phyloP scores from a whole-genome alignment of 2,113 vertebrate genomes.

The Mugil cephalus region DNA sequence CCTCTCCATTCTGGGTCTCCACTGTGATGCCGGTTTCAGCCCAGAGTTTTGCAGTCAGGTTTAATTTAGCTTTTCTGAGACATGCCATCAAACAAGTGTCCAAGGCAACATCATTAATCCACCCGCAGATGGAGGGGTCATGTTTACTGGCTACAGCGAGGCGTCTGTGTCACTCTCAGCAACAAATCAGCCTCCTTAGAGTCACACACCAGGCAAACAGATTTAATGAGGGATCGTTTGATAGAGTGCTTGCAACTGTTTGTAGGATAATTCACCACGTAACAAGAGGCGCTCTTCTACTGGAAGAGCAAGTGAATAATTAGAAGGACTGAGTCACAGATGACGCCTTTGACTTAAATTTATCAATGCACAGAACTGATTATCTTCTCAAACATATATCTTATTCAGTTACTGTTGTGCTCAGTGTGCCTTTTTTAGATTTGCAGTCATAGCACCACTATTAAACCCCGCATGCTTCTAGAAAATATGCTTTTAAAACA shows the following conservation, averaged over 20 bases:
- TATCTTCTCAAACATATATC: not conserved
- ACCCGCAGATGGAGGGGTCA: constrained; percentile 46
- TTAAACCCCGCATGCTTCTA: not conserved
- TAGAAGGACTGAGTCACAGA: constrained; percentile 25
- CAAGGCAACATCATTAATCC: constrained; percentile 44
- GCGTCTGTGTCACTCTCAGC: constrained; percentile 18
- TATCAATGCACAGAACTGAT: not conserved
- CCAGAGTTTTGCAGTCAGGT: constrained; percentile 5
- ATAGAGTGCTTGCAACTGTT: not conserved
- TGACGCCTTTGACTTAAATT: constrained; percentile 20
- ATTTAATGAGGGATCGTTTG: constrained; percentile 41
- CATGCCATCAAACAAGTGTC: constrained; percentile 3
- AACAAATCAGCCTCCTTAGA: constrained; percentile 15
- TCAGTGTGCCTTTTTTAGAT: not conserved
- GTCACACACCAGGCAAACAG: constrained; percentile 19
- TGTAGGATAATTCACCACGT: not conserved
- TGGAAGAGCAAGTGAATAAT: constrained; percentile 3
- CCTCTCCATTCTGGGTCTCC: constrained; percentile 1
- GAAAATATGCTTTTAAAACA: constrained; percentile 10
- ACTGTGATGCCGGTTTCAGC: not conserved
- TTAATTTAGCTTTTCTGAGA: constrained; percentile 34
- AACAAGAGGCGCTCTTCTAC: not conserved
- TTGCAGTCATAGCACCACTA: not conserved
- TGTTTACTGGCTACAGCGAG: constrained; percentile 27
- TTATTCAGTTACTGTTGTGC: constrained; percentile 8